Base-by-base conservation (phyloP, 2,113 vertebrate genomes). In the Pelvicachromis taeniatus region DNA sequence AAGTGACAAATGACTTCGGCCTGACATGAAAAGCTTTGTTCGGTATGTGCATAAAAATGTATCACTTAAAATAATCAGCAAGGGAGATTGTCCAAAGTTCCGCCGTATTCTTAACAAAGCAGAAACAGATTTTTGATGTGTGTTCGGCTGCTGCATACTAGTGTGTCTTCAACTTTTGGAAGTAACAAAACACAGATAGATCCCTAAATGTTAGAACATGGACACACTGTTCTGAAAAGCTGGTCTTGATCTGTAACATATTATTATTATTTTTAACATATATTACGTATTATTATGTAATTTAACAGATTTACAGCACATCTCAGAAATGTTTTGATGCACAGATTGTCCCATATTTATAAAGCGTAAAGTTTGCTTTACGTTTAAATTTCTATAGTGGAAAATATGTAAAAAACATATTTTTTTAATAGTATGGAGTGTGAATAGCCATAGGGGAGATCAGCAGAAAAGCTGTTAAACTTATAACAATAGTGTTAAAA, bases 1-100 rank as follows among this genome's bases (percentile, higher is more conserved):
- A 87, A 86, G 85, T 87, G 84, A 91, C 79, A 90, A 93, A 91
- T 87, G 55, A 88, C 88, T 84, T 82, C 58, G 80, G 80, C 56
- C 42, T 35, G 87, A 86, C 59, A 80, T 61, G 79, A 80, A 84
- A 77, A 55, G 31, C 80, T 87, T 85, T 83, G 70, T 86, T 88
- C 78, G 35, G 33, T 31, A 58, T 55, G 38, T 81, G 77, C 82
- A 81, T 79, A 17, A 81, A 90, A 90, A 90, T 33, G 77, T 29
- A 81, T 80, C 45, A 55, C 75, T 88, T 77, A 77, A 90, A 83
- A 87, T 78, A 88, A 68, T 87, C 77, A 89, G 86, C 38, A 81
- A 75, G 26, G 31, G 54, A 81, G 83, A 86, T 68, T 81, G 58
- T 79, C 13, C 16, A 45, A 53, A 45, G 23, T 56, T 80, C 42